Evolutionary conservation across 2,888 invertebrate species (phyloP), one percentile per base, ranked within the genome.

Genomic region (Rhagium mordax): DNA sequence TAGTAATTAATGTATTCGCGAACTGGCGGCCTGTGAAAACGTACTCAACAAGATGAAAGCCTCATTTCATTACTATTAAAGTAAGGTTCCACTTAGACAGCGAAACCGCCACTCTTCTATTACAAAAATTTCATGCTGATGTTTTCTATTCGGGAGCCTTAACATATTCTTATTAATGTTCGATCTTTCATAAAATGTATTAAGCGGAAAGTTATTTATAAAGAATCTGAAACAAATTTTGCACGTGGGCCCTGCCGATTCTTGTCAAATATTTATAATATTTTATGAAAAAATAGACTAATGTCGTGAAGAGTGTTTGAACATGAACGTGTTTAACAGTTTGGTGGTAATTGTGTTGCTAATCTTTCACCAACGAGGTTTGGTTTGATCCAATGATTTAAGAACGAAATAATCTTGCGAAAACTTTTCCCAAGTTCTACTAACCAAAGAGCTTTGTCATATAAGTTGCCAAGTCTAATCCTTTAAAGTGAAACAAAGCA

Each of bases 1-100:
- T 82, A 81, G 82, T 84, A 85, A 86, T 86, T 86, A 85, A 86
- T 86, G 85, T 84, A 84, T 85, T 84, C 82, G 84, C 83, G 81
- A 84, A 83, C 81, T 82, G 81, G 80, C 83, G 82, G 82, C 82
- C 84, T 85, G 84, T 84, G 84, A 84, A 85, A 83, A 83, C 81
- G 81, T 82, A 84, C 82, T 83, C 82, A 82, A 81, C 83, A 79
- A 70, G 61, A 65, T 65, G 65, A 65, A 65, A 65, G 65, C 65
- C 53, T 65, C 65, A 65, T 65, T 65, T 65, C 65, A 64, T 64
- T 64, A 64, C 64, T 49, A 59, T 59, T 59, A 59, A 59, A 27
- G 18, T 65, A 53, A 65, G 65, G 65, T 65, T 33, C 53, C 65
- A 65, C 53, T 65, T 20, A 65, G 62, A 62, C 62, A 62, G 16